Percentiles rank a stretch among this genome's conserved stretches.
These are phyloP conservation scores for Volucella inflata DNA, from an alignment of 2,888 invertebrate species.

Conservation along the genomic window DNA sequence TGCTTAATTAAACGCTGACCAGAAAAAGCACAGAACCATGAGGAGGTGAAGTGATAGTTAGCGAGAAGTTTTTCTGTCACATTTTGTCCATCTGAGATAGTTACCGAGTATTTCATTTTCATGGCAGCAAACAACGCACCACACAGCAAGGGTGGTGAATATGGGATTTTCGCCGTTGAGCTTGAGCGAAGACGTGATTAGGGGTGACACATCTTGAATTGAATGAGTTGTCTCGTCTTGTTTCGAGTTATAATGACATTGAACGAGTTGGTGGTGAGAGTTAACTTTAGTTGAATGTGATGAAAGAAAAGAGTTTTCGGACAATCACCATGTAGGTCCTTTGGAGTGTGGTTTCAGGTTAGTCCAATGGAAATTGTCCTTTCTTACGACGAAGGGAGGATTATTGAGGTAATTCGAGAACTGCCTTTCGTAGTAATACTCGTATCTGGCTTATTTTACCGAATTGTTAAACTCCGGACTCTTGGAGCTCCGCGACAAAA, in stretches of 20 bases:
- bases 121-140: too few species aligned
- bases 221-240: conserved; percentile 68
- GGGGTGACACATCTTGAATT: conserved; percentile 72
- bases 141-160: not conserved
- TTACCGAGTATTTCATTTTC: not conserved
- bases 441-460: too few species aligned
- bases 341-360: too few species aligned
- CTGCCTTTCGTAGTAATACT: too few species aligned
- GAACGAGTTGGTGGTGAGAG: not conserved
- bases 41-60: conserved; percentile 22
- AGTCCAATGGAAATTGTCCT: too few species aligned
- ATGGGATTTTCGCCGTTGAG: conserved; percentile 50
- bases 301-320: too few species aligned
- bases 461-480: too few species aligned
- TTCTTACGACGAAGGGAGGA: too few species aligned
- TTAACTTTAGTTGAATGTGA: too few species aligned
- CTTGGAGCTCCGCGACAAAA: too few species aligned
- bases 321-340: too few species aligned
- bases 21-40: conserved; percentile 42
- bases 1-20: conserved; percentile 75
- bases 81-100: conserved; percentile 3
- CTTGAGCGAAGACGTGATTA: conserved; percentile 63
- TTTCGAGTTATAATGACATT: conserved; percentile 59
- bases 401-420: too few species aligned
- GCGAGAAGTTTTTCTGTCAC: conserved; percentile 66